phyloP scores from a whole-genome alignment of 2,888 invertebrate species.

The Pyrochroa serraticornis region DNA sequence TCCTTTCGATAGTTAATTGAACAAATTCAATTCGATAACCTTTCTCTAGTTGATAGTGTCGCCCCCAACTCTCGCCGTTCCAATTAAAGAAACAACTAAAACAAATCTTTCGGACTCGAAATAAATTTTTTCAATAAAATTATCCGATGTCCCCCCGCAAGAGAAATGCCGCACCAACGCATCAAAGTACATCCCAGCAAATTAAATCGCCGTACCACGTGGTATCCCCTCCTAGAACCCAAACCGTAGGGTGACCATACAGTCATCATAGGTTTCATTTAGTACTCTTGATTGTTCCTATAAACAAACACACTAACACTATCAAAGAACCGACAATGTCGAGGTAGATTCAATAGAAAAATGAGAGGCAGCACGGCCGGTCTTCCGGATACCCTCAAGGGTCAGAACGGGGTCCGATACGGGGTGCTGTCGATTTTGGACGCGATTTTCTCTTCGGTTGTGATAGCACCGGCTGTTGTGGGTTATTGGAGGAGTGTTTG shows the following conservation, averaged over 20 bases:
- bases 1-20: no score
- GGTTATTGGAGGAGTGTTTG: conserved; percentile 88
- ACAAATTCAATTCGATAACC: no score
- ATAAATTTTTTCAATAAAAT: background rate
- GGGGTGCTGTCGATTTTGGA: conserved; percentile 72
- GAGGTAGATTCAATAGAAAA: conserved; percentile 34
- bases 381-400: conserved; percentile 64
- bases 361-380: conserved; percentile 75
- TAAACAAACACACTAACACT: conserved; percentile 7
- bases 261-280: conserved; percentile 31
- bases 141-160: conserved; percentile 6
- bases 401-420: conserved; percentile 49
- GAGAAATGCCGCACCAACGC: conserved; percentile 3
- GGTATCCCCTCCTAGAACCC: conserved; percentile 27
- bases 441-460: conserved; percentile 70
- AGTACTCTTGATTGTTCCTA: conserved; percentile 25
- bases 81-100: no score
- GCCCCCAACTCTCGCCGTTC: no score
- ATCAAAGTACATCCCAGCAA: conserved; percentile 12
- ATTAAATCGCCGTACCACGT: conserved; percentile 30
- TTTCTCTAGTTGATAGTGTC: no score
- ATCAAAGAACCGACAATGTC: background rate
- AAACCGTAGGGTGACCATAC: conserved; percentile 34
- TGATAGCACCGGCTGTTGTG: conserved; percentile 82
- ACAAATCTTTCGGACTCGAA: no score